These are phyloP conservation scores for Gonatopus flavifemur DNA, from an alignment of 1,140 invertebrate species.

Conservation along the genomic window DNA sequence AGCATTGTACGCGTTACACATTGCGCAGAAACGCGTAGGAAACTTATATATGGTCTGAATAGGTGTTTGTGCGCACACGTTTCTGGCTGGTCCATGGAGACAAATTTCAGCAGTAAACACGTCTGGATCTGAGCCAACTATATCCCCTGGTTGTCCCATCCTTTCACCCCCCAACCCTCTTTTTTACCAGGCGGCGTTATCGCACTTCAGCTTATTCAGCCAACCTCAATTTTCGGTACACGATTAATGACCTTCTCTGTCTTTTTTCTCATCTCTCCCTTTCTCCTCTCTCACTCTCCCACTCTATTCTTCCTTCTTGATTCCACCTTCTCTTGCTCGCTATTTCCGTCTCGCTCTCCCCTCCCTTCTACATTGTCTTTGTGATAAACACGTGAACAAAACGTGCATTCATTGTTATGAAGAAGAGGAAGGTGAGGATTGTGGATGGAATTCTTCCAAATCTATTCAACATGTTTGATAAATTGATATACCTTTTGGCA, in stretches of 20 bases:
- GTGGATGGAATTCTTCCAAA: too few species aligned
- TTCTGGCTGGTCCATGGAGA: conserved; percentile 28
- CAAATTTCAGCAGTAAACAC: conserved; percentile 39
- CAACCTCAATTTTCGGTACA: conserved; percentile 30
- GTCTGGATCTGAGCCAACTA: conserved; percentile 35
- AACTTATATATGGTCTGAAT: not conserved
- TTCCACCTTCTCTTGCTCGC: not conserved
- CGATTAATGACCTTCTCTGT: conserved; percentile 32
- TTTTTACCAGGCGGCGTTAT: conserved; percentile 28
- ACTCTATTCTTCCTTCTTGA: conserved; percentile 20
- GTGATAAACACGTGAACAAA: conserved; percentile 26
- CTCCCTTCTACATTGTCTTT: conserved; percentile 26
- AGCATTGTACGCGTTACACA: conserved; percentile 28
- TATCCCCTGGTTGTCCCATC: conserved; percentile 3
- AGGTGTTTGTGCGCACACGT: conserved; percentile 13
- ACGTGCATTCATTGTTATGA: too few species aligned
- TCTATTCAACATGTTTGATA: too few species aligned
- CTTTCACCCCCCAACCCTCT: conserved; percentile 1
- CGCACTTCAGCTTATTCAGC: conserved; percentile 34
- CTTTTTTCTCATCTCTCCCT: too few species aligned
- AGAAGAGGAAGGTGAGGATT: too few species aligned
- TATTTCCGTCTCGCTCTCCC: conserved; percentile 16
- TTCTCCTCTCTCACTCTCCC: too few species aligned
- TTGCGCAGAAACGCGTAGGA: too few species aligned
- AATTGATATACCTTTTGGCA: too few species aligned